A percentile compares a stretch with the other conserved stretches of the same genome.
These are phyloP conservation scores for Falco peregrinus DNA, from an alignment of 2,797 vertebrate species.

Conservation along the genomic window DNA sequence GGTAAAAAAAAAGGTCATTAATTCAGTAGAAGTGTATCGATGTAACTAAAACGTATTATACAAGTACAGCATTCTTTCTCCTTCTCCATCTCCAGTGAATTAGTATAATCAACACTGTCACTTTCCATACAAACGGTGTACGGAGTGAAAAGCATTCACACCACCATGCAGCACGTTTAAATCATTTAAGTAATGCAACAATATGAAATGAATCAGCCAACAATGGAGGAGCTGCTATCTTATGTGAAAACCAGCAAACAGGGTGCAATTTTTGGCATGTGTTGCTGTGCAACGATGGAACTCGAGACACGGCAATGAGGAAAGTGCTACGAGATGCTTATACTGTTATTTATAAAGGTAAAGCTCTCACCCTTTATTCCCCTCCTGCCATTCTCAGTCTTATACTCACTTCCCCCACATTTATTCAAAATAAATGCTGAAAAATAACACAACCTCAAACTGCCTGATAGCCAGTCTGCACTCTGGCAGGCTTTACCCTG, in stretches of 20 bases:
- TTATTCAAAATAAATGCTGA: conserved; percentile 13
- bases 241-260: not conserved
- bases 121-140: not conserved
- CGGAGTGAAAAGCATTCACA: not conserved
- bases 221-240: not conserved
- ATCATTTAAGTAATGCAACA: not conserved
- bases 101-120: not conserved
- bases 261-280: not conserved
- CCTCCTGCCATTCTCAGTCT: not conserved
- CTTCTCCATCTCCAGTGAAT: not conserved
- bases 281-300: not conserved
- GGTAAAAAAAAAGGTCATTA: not conserved
- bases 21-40: not conserved
- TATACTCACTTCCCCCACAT: not conserved
- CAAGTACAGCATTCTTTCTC: not conserved
- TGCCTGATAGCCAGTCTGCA: not conserved
- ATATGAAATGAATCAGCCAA: not conserved
- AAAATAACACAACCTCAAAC: not conserved
- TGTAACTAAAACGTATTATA: not conserved
- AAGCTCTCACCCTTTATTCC: not conserved
- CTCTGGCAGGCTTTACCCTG: not conserved
- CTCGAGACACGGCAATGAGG: not conserved
- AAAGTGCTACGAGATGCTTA: not conserved
- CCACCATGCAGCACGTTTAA: not conserved
- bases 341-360: not conserved